These are phyloP conservation scores for Stenolophus ochropezus DNA, from an alignment of 2,888 invertebrate genomes.

Conservation along the genomic window DNA sequence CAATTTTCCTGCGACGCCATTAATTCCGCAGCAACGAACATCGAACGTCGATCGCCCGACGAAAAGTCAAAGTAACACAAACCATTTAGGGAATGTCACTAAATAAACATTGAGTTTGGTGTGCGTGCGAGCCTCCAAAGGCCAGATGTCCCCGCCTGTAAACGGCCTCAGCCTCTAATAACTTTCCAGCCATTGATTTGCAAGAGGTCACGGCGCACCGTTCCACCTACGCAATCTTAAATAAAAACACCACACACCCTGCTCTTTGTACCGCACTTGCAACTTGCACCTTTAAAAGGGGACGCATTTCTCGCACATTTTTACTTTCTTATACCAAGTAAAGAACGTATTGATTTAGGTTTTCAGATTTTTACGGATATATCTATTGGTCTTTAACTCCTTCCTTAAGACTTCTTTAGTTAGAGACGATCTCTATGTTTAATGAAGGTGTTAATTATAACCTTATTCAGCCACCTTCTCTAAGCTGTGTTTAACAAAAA, in stretches of 20 bases:
- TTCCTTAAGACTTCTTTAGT: no score
- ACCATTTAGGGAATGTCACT: constrained; percentile 58
- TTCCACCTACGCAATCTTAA: not conserved
- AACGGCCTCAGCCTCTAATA: constrained; percentile 35
- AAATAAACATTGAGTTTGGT: constrained; percentile 54
- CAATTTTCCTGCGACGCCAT: constrained; percentile 52
- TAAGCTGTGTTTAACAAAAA: no score
- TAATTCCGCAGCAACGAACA: constrained; percentile 46
- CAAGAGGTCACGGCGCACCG: not conserved
- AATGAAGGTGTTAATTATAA: no score
- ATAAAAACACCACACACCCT: not conserved
- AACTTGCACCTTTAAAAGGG: no score
- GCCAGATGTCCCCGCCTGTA: constrained; percentile 16
- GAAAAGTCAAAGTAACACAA: constrained; percentile 58
- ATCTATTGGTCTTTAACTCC: no score
- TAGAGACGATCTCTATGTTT: no score
- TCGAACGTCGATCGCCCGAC: constrained; percentile 22
- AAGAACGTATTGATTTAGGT: no score
- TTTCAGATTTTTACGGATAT: no score
- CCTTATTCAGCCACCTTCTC: no score
- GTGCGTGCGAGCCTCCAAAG: constrained; percentile 27
- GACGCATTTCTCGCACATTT: no score
- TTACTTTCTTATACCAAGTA: no score
- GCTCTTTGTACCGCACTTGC: no score
- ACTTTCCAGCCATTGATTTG: constrained; percentile 55